Evolutionary conservation across 2,797 vertebrate genomes (phyloP), one percentile per base, ranked within the genome.

Genomic region (Balearica regulorum): DNA sequence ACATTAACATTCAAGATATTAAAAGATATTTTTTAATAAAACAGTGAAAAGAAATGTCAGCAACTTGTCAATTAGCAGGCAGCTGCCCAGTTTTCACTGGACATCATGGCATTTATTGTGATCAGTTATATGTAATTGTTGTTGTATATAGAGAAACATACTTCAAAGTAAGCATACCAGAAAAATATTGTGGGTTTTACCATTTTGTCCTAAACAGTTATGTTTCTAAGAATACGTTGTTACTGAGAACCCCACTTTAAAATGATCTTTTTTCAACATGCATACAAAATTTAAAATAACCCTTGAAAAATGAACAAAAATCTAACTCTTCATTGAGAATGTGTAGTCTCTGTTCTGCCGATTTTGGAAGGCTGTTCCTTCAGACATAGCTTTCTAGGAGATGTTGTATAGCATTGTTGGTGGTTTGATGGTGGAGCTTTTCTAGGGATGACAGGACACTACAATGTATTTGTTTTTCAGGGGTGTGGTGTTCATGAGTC

Each of bases 201-300:
- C 39, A 18, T 83, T 91, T 94, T 75, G 8, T 66, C 43, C 48
- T 83, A n/a, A 85, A n/a, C 0, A 0, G 25, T 60, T 85, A 14
- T 10, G 17, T 60, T 91, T 81, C 39, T 83, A 57, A 79, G 31
- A 41, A 39, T 54, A 14, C n/a, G 11, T 78, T 73, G 13, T 81
- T 72, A 54, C 46, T 53, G 29, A 72, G 13, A 77, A 13, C 35
- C 21, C 37, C 9, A 5, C 72, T 37, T 49, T 53, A 64, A 82
- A 77, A 58, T 73, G 2, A 29, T 84, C 17, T 55, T 83, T 83
- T 53, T 58, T 53, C 48, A 71, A 58, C 37, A 39, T 13, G 77
- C 58, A 31, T 83, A 85, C 51, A 83, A 76, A 95, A 94, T 96
- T 95, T 94, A 75, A 68, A 93, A 66, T 31, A 77, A 33, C 68